These are phyloP conservation scores for Xanthorhoe spadicearia DNA, from an alignment of 2,888 invertebrate species.

Conservation along the genomic window DNA sequence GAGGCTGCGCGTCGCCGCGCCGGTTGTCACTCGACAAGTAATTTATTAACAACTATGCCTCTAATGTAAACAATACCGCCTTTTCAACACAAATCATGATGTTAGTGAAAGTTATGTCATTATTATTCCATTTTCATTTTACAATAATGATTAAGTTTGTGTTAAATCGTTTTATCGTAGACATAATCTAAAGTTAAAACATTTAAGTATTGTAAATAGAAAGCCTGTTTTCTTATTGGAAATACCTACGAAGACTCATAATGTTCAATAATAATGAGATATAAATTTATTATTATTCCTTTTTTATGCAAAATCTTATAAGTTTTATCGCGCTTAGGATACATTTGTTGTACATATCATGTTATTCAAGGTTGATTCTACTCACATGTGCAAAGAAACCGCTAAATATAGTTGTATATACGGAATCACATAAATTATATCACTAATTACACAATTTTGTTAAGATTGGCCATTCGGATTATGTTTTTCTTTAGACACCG, in stretches of 20 bases:
- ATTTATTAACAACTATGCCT: constrained; percentile 70
- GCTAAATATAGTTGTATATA: constrained; percentile 78
- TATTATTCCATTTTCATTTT: constrained; percentile 66
- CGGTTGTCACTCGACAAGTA: constrained; percentile 77
- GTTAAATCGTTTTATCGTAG: constrained; percentile 57
- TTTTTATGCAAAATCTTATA: constrained; percentile 66
- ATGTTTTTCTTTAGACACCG: constrained; percentile 85
- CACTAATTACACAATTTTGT: constrained; percentile 85
- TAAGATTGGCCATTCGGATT: constrained; percentile 85
- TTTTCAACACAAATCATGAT: constrained; percentile 60
- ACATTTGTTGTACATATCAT: constrained; percentile 60
- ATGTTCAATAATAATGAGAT: constrained; percentile 64
- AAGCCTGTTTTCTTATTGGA: constrained; percentile 58
- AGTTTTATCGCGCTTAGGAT: constrained; percentile 74
- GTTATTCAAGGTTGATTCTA: constrained; percentile 75
- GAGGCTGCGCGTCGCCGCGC: constrained; percentile 82
- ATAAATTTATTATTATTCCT: constrained; percentile 69
- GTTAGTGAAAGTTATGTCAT: constrained; percentile 82
- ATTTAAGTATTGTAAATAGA: constrained; percentile 55
- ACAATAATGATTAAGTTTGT: constrained; percentile 62
- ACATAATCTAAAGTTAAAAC: constrained; percentile 64
- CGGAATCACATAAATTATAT: constrained; percentile 84
- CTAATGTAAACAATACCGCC: constrained; percentile 75
- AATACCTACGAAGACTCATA: constrained; percentile 63
- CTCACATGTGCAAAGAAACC: constrained; percentile 81